Evolutionary conservation across 1,140 invertebrate genomes (phyloP), one percentile per base, ranked within the genome.

Genomic region (Saccostrea glomerata): DNA sequence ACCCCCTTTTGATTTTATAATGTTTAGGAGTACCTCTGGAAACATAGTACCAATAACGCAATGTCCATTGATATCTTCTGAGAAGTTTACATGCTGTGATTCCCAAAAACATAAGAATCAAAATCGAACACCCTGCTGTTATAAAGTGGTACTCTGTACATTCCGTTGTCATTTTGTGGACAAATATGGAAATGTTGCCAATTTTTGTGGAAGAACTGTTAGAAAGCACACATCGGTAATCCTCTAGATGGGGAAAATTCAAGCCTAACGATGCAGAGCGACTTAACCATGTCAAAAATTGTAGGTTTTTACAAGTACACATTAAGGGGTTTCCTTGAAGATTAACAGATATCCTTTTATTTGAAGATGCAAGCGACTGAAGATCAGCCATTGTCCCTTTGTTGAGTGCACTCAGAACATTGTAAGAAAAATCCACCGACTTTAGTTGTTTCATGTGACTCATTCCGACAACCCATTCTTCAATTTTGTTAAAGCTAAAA

Each of bases 31-130:
- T 20, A 55, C 87, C 70, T 23, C 89, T 89, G 12, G 91, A 84
- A 84, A 91, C 87, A 30, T 92, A 89, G 66, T 92, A 91, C 9
- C 92, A 56, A 77, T 92, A 93, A 2, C 91, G 87, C 6, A 93
- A 84, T n/a, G 92, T 93, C 92, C 92, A 93, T 82, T 86, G 70
- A 25, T 85, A 89, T 82, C 86, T 60, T 55, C 60, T 82, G 0
- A 87, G 5, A 63, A 89, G n/a, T 5, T 83, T 86, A 60, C 20
- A 47, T 36, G 85, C 55, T 17, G 85, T 30, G 13, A 87, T 82
- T 13, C 40, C 23, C 20, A 89, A 36, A 54, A 60, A 87, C n/a
- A 87, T 5, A 1, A 89, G 17, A 54, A 89, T 60, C 9, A n/a
- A 66, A n/a, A 60, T 5, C n/a, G 40, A 82, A 17, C 58, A 7